phyloP scores from a whole-genome alignment of 1,140 invertebrate species.

The Prorops nasuta region DNA sequence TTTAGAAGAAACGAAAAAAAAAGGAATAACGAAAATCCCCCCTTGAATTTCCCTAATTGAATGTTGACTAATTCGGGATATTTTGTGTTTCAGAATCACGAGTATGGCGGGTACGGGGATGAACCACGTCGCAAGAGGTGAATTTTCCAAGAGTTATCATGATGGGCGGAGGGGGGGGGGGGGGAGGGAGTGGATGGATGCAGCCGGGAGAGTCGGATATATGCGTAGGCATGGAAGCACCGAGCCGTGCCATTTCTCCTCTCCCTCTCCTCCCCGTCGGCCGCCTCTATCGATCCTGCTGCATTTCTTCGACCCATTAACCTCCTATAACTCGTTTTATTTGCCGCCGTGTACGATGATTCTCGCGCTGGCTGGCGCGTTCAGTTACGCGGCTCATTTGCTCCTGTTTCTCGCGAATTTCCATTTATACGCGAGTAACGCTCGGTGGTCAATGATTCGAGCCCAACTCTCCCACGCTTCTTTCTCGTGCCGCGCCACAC shows the following conservation, averaged over 20 bases:
- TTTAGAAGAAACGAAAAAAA: too few species aligned
- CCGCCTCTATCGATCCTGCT: not conserved
- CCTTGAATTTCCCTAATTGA: not conserved
- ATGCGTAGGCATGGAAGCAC: too few species aligned
- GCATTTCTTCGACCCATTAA: not conserved
- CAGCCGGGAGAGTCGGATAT: too few species aligned
- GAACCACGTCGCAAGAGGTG: conserved; percentile 57
- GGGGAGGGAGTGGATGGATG: too few species aligned
- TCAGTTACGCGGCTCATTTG: not conserved
- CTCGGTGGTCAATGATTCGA: too few species aligned
- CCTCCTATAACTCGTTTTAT: not conserved
- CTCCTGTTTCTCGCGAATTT: not conserved
- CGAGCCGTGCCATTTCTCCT: too few species aligned
- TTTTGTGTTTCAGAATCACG: conserved; percentile 54
- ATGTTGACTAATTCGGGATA: not conserved
- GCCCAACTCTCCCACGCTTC: not conserved
- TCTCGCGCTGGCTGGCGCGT: not conserved
- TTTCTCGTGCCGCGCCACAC: too few species aligned
- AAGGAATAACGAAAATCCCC: too few species aligned
- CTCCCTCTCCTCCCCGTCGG: too few species aligned
- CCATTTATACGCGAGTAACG: too few species aligned
- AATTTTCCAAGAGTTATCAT: too few species aligned
- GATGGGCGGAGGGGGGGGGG: too few species aligned
- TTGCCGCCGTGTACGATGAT: not conserved
- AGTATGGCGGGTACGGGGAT: conserved; percentile 55